phyloP scores from a whole-genome alignment of 2,797 vertebrate species.

The Chiloscyllium punctatum region DNA sequence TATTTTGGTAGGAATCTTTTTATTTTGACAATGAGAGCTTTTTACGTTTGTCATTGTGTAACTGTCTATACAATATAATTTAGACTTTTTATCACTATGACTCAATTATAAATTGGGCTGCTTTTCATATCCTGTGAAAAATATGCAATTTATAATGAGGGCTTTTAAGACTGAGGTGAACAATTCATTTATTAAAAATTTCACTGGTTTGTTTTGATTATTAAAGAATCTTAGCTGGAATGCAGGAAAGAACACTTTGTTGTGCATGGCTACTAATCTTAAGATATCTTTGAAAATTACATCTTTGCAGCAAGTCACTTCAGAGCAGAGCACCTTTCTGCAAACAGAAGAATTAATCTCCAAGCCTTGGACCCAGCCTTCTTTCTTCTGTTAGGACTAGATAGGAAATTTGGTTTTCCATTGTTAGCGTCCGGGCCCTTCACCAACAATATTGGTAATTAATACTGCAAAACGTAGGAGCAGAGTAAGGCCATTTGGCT shows the following conservation, averaged over 20 bases:
- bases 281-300: not conserved
- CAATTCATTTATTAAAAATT: not conserved
- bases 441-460: not conserved
- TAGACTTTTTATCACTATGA: not conserved
- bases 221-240: not conserved
- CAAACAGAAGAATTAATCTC: not conserved
- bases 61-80: not conserved
- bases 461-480: too few relatives aligned
- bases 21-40: not conserved
- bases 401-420: not conserved
- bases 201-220: not conserved
- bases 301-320: not conserved
- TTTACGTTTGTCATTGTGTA: not conserved
- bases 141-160: not conserved
- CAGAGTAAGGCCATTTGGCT: too few relatives aligned
- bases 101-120: not conserved
- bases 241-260: not conserved
- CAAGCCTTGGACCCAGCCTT: not conserved
- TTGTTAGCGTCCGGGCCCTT: not conserved
- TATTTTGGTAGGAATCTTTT: not conserved
- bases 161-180: not conserved
- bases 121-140: not conserved
- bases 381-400: not conserved
- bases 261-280: not conserved
- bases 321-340: not conserved